Evolutionary conservation across 2,888 invertebrate genomes (phyloP).

Genomic region (Drosophila paramelanica): DNA sequence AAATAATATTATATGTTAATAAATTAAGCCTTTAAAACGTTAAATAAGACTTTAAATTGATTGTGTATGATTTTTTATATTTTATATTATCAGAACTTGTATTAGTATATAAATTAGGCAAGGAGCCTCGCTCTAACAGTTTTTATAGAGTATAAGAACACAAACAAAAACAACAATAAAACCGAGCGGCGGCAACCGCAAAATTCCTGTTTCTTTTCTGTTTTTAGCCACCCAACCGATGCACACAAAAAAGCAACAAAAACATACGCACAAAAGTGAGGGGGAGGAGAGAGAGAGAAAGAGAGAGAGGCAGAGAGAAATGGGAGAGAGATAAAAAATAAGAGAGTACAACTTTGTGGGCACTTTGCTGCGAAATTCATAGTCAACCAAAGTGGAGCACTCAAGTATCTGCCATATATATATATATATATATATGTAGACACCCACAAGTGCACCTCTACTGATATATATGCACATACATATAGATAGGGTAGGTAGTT

Average conservation of each 20-base stretch:
- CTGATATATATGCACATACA: neutral
- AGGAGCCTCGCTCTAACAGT: neutral
- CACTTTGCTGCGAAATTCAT: constrained; percentile 39
- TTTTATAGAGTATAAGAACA: constrained; percentile 36
- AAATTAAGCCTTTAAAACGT: too few relatives aligned
- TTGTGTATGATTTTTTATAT: too few relatives aligned
- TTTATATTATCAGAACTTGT: neutral
- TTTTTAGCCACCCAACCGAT: constrained; percentile 34
- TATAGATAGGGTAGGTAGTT: neutral
- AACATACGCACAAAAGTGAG: constrained; percentile 3
- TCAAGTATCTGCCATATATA: constrained; percentile 13
- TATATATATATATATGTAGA: neutral
- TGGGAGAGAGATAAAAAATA: neutral
- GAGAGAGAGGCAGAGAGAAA: neutral
- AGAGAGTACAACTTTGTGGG: constrained; percentile 22
- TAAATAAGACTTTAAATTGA: too few relatives aligned
- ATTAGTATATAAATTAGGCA: neutral
- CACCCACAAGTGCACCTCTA: neutral
- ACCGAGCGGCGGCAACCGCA: constrained; percentile 53
- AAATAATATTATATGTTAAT: too few relatives aligned
- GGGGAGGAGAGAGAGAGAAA: neutral
- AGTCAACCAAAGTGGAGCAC: constrained; percentile 22
- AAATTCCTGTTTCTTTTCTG: constrained; percentile 61
- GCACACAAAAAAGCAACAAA: constrained; percentile 19
- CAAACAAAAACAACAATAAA: constrained; percentile 40